phyloP scores from a whole-genome alignment of 2,113 vertebrate genomes.

The Macrotis lagotis region DNA sequence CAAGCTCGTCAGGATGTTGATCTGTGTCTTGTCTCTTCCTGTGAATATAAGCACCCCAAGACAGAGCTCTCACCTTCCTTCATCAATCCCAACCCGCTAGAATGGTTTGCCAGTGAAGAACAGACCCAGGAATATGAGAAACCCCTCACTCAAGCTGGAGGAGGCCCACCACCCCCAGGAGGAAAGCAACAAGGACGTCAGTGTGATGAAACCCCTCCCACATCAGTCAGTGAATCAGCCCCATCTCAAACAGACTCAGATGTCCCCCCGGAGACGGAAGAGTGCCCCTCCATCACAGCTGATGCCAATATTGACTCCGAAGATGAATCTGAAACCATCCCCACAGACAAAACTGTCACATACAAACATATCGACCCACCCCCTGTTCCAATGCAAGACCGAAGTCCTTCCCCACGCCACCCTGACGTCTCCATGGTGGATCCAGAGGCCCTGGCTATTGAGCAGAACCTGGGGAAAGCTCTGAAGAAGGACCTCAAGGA shows the following conservation, averaged over 20 bases:
- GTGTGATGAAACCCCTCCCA: slow-evolving; percentile 96
- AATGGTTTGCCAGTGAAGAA: slow-evolving; percentile 94
- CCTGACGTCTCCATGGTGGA: slow-evolving; percentile 97
- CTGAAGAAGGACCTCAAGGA: slow-evolving; percentile 93
- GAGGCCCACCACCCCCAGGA: slow-evolving; percentile 90
- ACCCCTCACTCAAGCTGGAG: slow-evolving; percentile 87
- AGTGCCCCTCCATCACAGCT: slow-evolving; percentile 97
- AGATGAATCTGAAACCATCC: slow-evolving; percentile 97
- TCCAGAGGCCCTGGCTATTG: slow-evolving; percentile 91
- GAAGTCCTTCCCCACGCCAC: slow-evolving; percentile 91
- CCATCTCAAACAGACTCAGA: slow-evolving; percentile 96
- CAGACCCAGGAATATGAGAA: slow-evolving; percentile 87
- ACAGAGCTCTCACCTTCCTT: slow-evolving; percentile 98
- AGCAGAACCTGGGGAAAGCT: slow-evolving; percentile 91
- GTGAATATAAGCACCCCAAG: slow-evolving; percentile 96
- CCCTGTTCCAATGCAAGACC: slow-evolving; percentile 89
- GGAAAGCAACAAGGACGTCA: slow-evolving; percentile 90
- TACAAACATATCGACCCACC: slow-evolving; percentile 94
- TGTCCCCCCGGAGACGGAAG: slow-evolving; percentile 95
- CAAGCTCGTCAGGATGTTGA: slow-evolving; percentile 92
- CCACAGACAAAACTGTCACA: slow-evolving; percentile 94
- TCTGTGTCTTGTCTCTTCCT: slow-evolving; percentile 94
- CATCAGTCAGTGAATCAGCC: slow-evolving; percentile 93
- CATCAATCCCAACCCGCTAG: slow-evolving; percentile 96
- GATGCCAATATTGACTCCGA: slow-evolving; percentile 98